phyloP scores from a whole-genome alignment of 64 coral and sea anemone genomes.

The Catalaphyllia jardinei region DNA sequence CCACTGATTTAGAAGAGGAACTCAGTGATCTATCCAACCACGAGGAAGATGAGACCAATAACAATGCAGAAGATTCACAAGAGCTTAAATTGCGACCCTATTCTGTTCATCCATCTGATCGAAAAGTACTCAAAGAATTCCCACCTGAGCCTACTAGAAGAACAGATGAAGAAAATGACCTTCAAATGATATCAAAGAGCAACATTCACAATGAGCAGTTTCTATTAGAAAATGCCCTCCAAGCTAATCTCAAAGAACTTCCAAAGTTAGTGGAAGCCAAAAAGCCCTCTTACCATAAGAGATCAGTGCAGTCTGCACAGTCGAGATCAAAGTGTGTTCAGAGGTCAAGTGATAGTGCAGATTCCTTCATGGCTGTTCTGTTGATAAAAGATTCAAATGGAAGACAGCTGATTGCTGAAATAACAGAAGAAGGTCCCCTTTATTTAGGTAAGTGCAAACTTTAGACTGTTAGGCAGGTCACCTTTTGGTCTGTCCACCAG shows the following conservation, averaged over 20 bases:
- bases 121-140: background rate
- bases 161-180: background rate
- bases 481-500: background rate
- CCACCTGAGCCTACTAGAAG: background rate
- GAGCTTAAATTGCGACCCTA: background rate
- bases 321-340: conserved; percentile 1
- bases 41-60: background rate
- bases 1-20: background rate
- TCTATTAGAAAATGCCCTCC: background rate
- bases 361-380: conserved; percentile 28
- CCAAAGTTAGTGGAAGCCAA: background rate
- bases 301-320: background rate
- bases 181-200: background rate
- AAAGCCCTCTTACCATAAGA: conserved; percentile 39
- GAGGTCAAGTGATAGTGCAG: background rate
- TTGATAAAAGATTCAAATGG: conserved; percentile 16
- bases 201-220: background rate
- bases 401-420: conserved; percentile 15
- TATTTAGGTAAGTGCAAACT: conserved; percentile 20
- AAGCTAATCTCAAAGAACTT: background rate
- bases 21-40: background rate
- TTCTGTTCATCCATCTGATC: background rate
- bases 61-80: background rate
- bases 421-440: conserved; percentile 35
- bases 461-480: background rate